These are phyloP conservation scores for Podarcis cretensis DNA, from an alignment of 2,113 vertebrate genomes.

Conservation along the genomic window DNA sequence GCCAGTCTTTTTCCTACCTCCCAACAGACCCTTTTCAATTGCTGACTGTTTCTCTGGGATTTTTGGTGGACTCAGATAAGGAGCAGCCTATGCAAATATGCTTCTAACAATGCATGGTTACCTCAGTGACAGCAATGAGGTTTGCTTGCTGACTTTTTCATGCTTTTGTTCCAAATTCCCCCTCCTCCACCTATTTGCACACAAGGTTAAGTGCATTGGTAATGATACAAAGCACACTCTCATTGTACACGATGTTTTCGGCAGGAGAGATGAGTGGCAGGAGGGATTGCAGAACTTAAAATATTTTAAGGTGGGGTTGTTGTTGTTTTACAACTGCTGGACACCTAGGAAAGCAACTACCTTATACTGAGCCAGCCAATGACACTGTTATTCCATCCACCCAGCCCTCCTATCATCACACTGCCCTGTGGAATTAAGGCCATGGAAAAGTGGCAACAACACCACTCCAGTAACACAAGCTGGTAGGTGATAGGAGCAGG, in stretches of 20 bases:
- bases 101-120: neutral
- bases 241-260: neutral
- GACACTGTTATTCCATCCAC: neutral
- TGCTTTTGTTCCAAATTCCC: constrained; percentile 12
- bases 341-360: neutral
- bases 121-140: neutral
- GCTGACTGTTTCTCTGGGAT: constrained; percentile 10
- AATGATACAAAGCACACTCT: neutral
- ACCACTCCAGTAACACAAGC: neutral
- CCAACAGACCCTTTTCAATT: neutral
- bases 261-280: neutral
- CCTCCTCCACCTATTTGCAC: neutral
- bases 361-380: neutral
- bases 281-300: neutral
- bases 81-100: constrained; percentile 15
- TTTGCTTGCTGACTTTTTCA: constrained; percentile 3
- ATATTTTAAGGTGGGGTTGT: neutral
- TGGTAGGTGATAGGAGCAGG: neutral
- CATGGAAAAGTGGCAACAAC: neutral
- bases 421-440: neutral
- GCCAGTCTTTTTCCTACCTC: neutral
- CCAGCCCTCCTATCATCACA: neutral
- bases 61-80: constrained; percentile 28
- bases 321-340: neutral
- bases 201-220: neutral